Evolutionary conservation across 2,113 vertebrate genomes (phyloP), one percentile per base, ranked within the genome.

Genomic region (Poecile atricapillus): DNA sequence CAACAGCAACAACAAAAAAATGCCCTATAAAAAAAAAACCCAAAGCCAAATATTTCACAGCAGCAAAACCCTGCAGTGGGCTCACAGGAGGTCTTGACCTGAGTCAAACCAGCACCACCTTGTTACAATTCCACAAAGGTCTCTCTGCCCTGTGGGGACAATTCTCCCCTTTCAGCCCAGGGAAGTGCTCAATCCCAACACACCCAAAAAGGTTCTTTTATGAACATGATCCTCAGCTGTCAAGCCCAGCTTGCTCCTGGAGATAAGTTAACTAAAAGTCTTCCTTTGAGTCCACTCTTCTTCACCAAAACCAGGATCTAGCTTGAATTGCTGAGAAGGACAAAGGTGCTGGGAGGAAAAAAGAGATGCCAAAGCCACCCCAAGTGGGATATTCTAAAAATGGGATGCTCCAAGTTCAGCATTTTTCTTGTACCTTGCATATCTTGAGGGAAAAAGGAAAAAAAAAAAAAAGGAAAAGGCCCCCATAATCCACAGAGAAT

Each of bases 1-100:
- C 18, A 60, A 64, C 3, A 16, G 41, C 7, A 62, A 62, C 9
- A 37, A 25, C 3, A 41, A 70, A 88, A 63, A 37, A 37, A 39
- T 2, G 20, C 1, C 19, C 5, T 31, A 16, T 1, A 6, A 37
- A 53, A 79, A 28, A 2, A 0, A 7, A 1, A 2, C 52, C 15
- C 17, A 63, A 74, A 47, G 10, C 4, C 24, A 59, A 64, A 44
- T 75, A 77, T 28, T 65, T 80, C 53, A 89, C 27, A 73, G 56
- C 24, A 78, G 64, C 43, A 94, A 94, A 94, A 78, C 15, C 13
- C 37, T 84, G 17, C 24, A 39, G 17, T 15, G 43, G 49, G 22
- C 6, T 69, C 43, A 58, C 22, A 83, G 7, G 9, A 76, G 31
- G 50, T 75, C 53, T 44, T 53, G 49, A 56, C n/a, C 31, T 1